phyloP scores from a whole-genome alignment of 2,888 invertebrate species.

The Nemapogon koenigi region DNA sequence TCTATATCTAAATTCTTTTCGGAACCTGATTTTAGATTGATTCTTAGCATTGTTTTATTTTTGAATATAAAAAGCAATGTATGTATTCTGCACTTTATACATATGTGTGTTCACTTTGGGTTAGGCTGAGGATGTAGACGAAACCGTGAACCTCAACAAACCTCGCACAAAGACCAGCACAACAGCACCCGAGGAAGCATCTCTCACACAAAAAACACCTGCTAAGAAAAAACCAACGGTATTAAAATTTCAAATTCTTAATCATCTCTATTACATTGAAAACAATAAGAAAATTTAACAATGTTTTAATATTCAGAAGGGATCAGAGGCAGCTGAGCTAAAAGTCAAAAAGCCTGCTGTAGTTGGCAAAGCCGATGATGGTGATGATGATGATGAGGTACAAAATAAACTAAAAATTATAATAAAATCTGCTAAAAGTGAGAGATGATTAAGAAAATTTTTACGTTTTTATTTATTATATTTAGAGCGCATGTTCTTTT shows the following conservation, averaged over 20 bases:
- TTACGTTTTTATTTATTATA: not conserved
- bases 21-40: too few relatives aligned
- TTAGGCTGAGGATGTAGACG: constrained; percentile 48
- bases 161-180: constrained; percentile 58
- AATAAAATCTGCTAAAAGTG: constrained; percentile 9
- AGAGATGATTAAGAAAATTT: constrained; percentile 42
- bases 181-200: constrained; percentile 55
- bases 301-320: constrained; percentile 32
- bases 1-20: too few relatives aligned
- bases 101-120: constrained; percentile 23
- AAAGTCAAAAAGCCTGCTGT: constrained; percentile 57
- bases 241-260: constrained; percentile 30
- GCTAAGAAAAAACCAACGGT: constrained; percentile 58
- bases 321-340: constrained; percentile 50
- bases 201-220: constrained; percentile 58
- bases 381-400: constrained; percentile 44
- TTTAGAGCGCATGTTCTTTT: constrained; percentile 3
- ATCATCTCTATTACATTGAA: constrained; percentile 34
- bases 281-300: constrained; percentile 1
- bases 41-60: too few relatives aligned
- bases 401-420: constrained; percentile 13
- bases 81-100: too few relatives aligned
- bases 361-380: constrained; percentile 34
- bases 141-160: constrained; percentile 55
- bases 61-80: too few relatives aligned